Base-by-base conservation (phyloP, 2,113 vertebrate species). In the Osmerus mordax region DNA sequence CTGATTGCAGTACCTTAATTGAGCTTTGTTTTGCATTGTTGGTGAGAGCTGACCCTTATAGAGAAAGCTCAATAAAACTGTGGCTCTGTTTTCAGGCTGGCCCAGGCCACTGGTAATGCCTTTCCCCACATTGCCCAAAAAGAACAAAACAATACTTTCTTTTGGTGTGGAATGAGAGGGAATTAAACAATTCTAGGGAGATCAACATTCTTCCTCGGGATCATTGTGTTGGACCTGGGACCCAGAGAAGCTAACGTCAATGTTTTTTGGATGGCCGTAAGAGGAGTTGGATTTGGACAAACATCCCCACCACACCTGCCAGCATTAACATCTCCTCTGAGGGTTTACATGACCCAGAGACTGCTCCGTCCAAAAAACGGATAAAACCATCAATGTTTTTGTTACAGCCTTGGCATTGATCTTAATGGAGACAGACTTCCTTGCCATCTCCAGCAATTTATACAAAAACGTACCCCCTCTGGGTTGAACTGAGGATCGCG, bases 401-500 rank as follows among this genome's bases (percentile, higher is more conserved):
- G 3, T 15, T 9, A 16, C 6, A 7, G 16, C 16, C 29, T 36
- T 47, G 32, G n/a, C 32, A 8, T 65, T 65, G 63, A 36, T 2
- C 63, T n/a, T n/a, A 13, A 19, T n/a, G 36, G 18, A 7, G 16
- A n/a, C 36, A n/a, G 63, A 47, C 41, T 36, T 19, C 11, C 62
- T 64, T 32, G 16, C 12, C 1, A 32, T 3, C 19, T 21, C 2
- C 3, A 18, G 12, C 9, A n/a, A 15, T 12, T 3, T 18, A 36
- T 36, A 7, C 32, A 7, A 16, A 25, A 64, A 84, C 86, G 75
- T 76, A 90, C 88, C 53, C 71, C 19, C 4, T 77, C 53, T 9
- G 84, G 21, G 14, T 11, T 78, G 70, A 77, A 78, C 1, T 28
- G 2, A 18, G 92, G 91, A 79, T 95, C 93, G 9, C 74, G 75